These are phyloP conservation scores for Scolopax bukidnonensis DNA, from an alignment of 2,797 vertebrate species.

Conservation along the genomic window DNA sequence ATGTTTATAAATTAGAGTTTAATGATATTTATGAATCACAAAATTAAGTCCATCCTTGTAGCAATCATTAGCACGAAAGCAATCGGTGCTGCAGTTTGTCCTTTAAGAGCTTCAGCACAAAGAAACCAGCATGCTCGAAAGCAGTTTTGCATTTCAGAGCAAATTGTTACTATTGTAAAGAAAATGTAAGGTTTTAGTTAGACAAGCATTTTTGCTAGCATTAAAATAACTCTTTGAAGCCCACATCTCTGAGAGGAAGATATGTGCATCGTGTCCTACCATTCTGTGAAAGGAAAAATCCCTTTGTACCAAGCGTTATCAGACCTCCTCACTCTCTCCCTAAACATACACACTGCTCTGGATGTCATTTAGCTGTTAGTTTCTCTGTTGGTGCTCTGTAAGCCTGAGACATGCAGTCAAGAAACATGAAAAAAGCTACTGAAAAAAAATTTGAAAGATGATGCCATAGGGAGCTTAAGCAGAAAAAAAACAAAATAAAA, in stretches of 20 bases:
- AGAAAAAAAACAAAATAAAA: not conserved
- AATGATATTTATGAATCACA: conserved; percentile 7
- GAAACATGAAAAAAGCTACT: not conserved
- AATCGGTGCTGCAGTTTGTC: not conserved
- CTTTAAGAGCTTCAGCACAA: not conserved
- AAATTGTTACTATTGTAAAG: not conserved
- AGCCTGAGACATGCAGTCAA: not conserved
- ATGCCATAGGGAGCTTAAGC: not conserved
- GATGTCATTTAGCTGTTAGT: not conserved
- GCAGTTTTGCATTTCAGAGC: not conserved
- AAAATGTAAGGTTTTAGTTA: not conserved
- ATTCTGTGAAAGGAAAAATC: not conserved
- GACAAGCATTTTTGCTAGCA: not conserved
- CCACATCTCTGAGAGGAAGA: not conserved
- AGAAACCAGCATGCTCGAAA: not conserved
- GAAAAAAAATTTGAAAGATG: not conserved
- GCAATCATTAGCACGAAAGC: conserved; percentile 15
- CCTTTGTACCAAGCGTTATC: not conserved
- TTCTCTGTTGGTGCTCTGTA: not conserved
- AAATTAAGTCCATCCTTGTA: conserved; percentile 3
- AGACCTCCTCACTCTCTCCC: not conserved
- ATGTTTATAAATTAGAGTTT: not conserved
- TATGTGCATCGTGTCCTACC: not conserved
- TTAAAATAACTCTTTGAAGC: not conserved
- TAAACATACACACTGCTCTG: not conserved